Evolutionary conservation across 2,797 vertebrate species (phyloP), one percentile per base, ranked within the genome.

Genomic region (Poecilia velifera): DNA sequence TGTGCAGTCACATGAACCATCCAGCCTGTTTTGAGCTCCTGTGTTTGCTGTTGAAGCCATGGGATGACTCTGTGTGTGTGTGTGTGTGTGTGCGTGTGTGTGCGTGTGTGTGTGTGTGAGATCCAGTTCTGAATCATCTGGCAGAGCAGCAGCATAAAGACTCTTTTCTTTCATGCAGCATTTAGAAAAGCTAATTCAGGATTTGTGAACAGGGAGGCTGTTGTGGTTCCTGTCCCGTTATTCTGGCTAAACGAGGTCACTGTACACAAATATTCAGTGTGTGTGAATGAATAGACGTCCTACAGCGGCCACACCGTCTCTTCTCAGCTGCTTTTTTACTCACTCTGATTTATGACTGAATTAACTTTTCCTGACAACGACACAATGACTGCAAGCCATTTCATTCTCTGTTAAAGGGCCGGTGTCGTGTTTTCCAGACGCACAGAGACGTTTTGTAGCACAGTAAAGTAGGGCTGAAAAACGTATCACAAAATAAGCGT

Each of bases 1-100:
- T 47, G 46, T 71, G 13, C n/a, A 68, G 84, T 89, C 89, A 91
- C 85, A 91, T 88, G 74, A 86, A 85, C 71, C 66, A 45, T 78
- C 76, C 73, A 22, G 79, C 76, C 39, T 55, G 45, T 22, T 80
- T 85, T 72, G 75, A 84, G 88, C 86, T 84, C 75, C 73, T 78
- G 84, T 76, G 79, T 83, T 83, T 87, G 84, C 68, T 80, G 78
- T 73, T 76, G 20, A 46, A 78, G 80, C 57, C 87, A 91, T 88
- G 89, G 91, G 90, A 91, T 77, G 10, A 41, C 62, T 62, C 57
- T 64, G 62, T 18, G 36, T 57, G 62, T n/a, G 53, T 39, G 18
- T 86, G 70, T 31, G 43, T 41, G 39, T 41, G 41, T 41, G 41
- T 9, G 41, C 8, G 41, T 45, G 71, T 10, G 36, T 55, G 53